Evolutionary conservation across 2,113 vertebrate genomes (phyloP).

Genomic region (Microcebus ravelobensis): DNA sequence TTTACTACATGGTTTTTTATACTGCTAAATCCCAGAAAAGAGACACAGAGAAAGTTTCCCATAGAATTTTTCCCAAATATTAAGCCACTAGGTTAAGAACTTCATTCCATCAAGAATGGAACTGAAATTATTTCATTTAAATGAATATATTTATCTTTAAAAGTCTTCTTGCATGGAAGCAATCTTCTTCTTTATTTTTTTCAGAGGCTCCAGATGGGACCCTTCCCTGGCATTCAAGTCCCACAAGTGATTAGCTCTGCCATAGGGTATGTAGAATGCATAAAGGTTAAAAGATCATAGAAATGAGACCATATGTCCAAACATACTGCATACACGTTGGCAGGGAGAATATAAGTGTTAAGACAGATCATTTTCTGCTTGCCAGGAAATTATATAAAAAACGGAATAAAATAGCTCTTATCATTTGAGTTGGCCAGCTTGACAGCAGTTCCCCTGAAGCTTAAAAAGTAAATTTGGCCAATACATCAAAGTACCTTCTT

Average conservation of each 20-base stretch:
- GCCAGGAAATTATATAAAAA: constrained; percentile 64
- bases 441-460: constrained; percentile 8
- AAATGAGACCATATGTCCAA: constrained; percentile 72
- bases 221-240: background rate
- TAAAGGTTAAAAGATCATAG: constrained; percentile 74
- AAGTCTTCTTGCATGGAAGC: background rate
- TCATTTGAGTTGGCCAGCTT: constrained; percentile 42
- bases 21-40: background rate
- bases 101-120: background rate
- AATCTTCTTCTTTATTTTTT: constrained; percentile 38
- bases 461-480: constrained; percentile 32
- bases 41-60: background rate
- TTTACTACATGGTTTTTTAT: background rate
- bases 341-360: constrained; percentile 63
- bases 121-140: constrained; percentile 20
- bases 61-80: background rate
- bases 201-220: constrained; percentile 15
- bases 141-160: background rate
- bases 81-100: constrained; percentile 27
- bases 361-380: constrained; percentile 61
- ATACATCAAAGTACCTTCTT: background rate
- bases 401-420: constrained; percentile 56
- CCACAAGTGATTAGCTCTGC: constrained; percentile 33
- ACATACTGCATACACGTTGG: constrained; percentile 53
- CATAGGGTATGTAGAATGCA: constrained; percentile 50